Percentiles rank a stretch among this genome's conserved stretches.
Conservation (phyloP, 1,140 invertebrate genomes). For the Hylaeus volcanicus region DNA sequence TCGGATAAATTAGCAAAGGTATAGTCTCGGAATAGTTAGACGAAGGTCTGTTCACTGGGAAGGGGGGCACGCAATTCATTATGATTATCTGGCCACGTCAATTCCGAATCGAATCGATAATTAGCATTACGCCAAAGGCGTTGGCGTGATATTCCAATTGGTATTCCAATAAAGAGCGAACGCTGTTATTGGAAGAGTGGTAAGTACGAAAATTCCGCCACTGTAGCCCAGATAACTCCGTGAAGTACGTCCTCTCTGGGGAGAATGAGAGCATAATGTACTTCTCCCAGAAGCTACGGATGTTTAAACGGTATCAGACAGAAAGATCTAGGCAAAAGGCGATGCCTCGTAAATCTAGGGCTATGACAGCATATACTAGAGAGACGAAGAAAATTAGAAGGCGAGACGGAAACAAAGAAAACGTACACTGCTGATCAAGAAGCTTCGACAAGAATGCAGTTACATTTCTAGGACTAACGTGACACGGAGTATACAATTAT, state of each 20-base stretch:
- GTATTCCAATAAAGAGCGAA: constrained; percentile 13
- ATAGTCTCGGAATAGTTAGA: neutral
- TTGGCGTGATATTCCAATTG: neutral
- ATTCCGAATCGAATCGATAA: constrained; percentile 19
- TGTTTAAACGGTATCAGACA: constrained; percentile 43
- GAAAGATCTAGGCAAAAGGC: constrained; percentile 45
- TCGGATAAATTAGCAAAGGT: no score
- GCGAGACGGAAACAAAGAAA: neutral
- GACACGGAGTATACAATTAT: no score
- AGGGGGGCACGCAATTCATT: neutral
- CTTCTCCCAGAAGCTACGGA: constrained; percentile 40
- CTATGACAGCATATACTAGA: neutral
- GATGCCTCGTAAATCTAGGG: constrained; percentile 47
- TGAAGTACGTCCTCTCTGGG: constrained; percentile 45
- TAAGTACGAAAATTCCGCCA: constrained; percentile 43
- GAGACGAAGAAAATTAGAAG: neutral
- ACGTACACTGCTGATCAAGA: no score
- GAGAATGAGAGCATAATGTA: constrained; percentile 18
- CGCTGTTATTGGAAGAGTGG: constrained; percentile 23
- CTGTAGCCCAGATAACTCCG: constrained; percentile 41
- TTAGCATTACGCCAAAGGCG: constrained; percentile 15
- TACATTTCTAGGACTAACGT: no score
- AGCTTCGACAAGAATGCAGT: no score
- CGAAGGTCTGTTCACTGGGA: neutral
- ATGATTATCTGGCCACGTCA: constrained; percentile 5